Percentiles rank a stretch among this genome's conserved stretches.
Evolutionary conservation across 2,797 vertebrate genomes (phyloP).

Genomic region (Megalops cyprinoides): DNA sequence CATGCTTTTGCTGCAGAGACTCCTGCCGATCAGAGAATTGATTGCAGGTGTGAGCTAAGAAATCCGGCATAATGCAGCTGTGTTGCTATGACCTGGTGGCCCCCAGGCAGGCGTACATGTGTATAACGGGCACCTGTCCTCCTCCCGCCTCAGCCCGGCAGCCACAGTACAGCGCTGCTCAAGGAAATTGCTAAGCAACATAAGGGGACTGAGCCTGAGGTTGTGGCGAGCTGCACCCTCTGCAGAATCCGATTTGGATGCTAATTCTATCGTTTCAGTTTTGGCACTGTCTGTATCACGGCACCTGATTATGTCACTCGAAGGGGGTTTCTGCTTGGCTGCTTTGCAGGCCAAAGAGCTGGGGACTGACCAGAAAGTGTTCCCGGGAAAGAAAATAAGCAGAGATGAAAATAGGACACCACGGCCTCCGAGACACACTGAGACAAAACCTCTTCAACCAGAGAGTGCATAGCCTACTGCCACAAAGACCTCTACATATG

Average conservation of each 20-base stretch:
- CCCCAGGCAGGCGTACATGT: conserved; percentile 1
- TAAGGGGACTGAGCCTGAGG: background rate
- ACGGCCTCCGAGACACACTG: conserved; percentile 34
- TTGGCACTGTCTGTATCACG: background rate
- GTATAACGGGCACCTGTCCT: background rate
- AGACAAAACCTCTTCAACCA: conserved; percentile 36
- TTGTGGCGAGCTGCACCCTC: background rate
- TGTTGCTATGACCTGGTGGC: background rate
- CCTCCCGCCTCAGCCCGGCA: background rate
- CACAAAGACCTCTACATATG: conserved; percentile 4
- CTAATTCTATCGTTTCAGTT: background rate
- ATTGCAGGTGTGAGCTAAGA: background rate
- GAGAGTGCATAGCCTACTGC: conserved; percentile 26
- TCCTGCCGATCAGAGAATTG: background rate
- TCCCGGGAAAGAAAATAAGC: conserved; percentile 2
- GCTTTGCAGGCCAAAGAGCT: conserved; percentile 37
- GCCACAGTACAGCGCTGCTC: background rate
- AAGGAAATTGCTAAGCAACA: background rate
- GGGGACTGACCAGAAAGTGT: conserved; percentile 30
- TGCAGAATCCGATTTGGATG: background rate
- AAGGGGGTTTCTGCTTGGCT: conserved; percentile 35
- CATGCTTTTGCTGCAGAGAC: conserved; percentile 21
- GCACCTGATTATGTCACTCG: conserved; percentile 34
- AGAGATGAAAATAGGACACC: conserved; percentile 31
- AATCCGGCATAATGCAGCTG: background rate